Evolutionary conservation across 2,797 vertebrate species (phyloP).

Genomic region (Vireo griseus): DNA sequence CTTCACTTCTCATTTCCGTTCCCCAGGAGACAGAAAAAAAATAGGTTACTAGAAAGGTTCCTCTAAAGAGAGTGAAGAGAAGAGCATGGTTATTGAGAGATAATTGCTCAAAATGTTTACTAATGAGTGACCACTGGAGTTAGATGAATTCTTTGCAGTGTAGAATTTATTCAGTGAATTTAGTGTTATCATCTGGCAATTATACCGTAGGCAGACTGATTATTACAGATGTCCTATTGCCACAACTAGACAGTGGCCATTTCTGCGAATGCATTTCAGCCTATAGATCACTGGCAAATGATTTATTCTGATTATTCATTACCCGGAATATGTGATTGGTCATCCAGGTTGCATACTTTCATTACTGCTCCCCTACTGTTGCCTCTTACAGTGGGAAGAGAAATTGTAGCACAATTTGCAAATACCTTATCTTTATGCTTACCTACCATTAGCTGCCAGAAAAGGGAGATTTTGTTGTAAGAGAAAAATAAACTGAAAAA

Average conservation of each 20-base stretch:
- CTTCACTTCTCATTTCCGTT: conserved; percentile 61
- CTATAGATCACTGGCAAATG: not conserved
- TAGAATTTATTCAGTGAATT: conserved; percentile 28
- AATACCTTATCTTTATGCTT: not conserved
- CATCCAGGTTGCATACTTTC: not conserved
- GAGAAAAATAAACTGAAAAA: not conserved
- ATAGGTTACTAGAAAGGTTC: conserved; percentile 65
- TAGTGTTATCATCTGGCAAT: conserved; percentile 6
- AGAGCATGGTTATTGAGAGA: conserved; percentile 55
- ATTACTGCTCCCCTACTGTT: not conserved
- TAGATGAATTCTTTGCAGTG: not conserved
- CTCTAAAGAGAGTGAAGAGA: conserved; percentile 46
- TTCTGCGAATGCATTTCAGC: conserved; percentile 9
- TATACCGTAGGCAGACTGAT: not conserved
- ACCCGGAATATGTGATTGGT: not conserved
- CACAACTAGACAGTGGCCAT: not conserved
- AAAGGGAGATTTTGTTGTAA: not conserved
- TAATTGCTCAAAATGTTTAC: conserved; percentile 64
- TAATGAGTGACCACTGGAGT: conserved; percentile 53
- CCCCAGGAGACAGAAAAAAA: conserved; percentile 65
- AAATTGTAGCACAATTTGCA: not conserved
- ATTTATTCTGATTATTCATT: not conserved
- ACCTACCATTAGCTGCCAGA: not conserved
- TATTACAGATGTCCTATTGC: conserved; percentile 9
- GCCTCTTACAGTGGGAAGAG: not conserved